phyloP scores from a whole-genome alignment of 2,888 invertebrate genomes.

The Drosophila picticornis region DNA sequence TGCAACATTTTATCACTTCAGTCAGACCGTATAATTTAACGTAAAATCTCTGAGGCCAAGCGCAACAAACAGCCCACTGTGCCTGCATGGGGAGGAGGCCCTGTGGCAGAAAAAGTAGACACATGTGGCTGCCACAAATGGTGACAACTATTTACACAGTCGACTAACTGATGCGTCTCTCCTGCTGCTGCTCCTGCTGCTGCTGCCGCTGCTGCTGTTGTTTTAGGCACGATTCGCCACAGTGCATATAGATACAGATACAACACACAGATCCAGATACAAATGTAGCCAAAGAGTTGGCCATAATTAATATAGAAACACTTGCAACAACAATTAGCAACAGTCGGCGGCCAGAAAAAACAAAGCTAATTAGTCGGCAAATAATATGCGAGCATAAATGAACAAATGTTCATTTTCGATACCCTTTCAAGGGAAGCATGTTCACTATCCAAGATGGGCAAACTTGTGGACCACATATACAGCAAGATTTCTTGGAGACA shows the following conservation, averaged over 20 bases:
- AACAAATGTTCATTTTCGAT: conserved; percentile 16
- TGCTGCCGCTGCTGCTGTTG: conserved; percentile 24
- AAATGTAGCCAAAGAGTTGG: conserved; percentile 32
- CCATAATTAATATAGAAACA: conserved; percentile 76
- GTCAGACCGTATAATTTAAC: conserved; percentile 85
- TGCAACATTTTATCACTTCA: conserved; percentile 83
- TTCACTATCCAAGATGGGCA: neutral
- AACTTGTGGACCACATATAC: too few relatives aligned
- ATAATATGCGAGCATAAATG: conserved; percentile 41
- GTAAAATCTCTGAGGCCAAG: conserved; percentile 78
- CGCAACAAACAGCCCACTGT: conserved; percentile 38
- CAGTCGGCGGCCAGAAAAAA: conserved; percentile 49
- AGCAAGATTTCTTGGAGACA: too few relatives aligned
- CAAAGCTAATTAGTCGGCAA: conserved; percentile 68
- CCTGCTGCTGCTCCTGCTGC: conserved; percentile 6
- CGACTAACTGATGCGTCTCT: conserved; percentile 57
- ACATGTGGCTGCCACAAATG: conserved; percentile 70
- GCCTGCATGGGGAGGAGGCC: neutral
- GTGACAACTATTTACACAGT: conserved; percentile 77
- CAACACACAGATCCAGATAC: conserved; percentile 12
- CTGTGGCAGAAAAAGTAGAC: conserved; percentile 15
- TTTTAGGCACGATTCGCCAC: conserved; percentile 49
- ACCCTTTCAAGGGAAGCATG: neutral
- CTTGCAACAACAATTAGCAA: conserved; percentile 80
- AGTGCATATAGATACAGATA: conserved; percentile 12